These are phyloP conservation scores for Oxyscelio sp. DNA, from an alignment of 2,888 invertebrate genomes.

Conservation along the genomic window DNA sequence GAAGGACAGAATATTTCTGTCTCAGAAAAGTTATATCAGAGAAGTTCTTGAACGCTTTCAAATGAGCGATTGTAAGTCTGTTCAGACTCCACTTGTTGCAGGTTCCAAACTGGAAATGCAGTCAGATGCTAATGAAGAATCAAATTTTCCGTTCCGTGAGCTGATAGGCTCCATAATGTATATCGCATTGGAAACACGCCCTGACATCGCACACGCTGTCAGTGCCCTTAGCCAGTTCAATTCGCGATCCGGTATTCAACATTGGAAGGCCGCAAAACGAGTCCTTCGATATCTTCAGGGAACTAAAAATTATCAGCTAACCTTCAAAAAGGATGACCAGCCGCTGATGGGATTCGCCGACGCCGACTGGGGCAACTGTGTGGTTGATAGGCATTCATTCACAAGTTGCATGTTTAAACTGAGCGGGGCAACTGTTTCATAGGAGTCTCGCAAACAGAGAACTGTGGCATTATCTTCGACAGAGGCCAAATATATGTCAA, in stretches of 20 bases:
- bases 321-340: not conserved
- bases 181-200: not conserved
- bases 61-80: no score
- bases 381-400: not conserved
- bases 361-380: not conserved
- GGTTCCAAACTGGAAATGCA: no score
- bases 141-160: not conserved
- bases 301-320: not conserved
- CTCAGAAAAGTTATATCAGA: no score
- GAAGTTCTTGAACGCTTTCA: no score
- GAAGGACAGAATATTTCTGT: no score
- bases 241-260: not conserved
- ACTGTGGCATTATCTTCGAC: not conserved
- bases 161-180: not conserved
- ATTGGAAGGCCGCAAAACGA: slow-evolving; percentile 4
- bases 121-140: no score
- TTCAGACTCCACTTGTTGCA: no score
- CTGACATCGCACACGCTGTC: not conserved
- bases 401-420: not conserved
- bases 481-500: not conserved
- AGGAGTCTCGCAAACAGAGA: not conserved
- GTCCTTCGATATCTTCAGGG: not conserved
- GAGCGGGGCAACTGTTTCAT: not conserved
- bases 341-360: not conserved
- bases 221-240: not conserved